These are phyloP conservation scores for Lophotriccus pileatus DNA, from an alignment of 2,797 vertebrate genomes.

Conservation along the genomic window DNA sequence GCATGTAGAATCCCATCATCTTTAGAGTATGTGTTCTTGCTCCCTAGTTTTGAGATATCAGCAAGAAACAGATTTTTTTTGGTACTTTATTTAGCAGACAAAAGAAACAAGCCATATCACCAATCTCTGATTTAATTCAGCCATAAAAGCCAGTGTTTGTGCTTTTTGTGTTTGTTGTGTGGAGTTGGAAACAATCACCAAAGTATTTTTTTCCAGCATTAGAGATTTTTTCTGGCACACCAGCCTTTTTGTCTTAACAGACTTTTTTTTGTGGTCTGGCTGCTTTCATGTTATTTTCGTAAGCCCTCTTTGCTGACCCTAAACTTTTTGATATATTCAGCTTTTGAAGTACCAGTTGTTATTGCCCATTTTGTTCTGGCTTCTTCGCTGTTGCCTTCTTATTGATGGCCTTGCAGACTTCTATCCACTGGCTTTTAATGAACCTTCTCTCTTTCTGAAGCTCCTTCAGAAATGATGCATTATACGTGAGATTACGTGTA, in stretches of 20 bases:
- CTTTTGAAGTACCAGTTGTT: background rate
- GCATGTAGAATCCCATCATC: background rate
- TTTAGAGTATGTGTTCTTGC: background rate
- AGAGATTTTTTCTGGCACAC: background rate
- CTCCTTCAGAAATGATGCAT: background rate
- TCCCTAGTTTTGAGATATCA: background rate
- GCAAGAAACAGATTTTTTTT: background rate
- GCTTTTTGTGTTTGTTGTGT: background rate
- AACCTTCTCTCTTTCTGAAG: background rate
- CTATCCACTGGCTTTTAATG: background rate
- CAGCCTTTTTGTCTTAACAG: conserved; percentile 3
- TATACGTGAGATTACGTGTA: background rate
- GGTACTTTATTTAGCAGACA: background rate
- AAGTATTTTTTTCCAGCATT: background rate
- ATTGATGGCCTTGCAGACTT: background rate
- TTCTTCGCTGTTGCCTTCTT: conserved; percentile 17
- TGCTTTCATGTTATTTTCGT: conserved; percentile 46
- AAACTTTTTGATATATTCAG: conserved; percentile 18
- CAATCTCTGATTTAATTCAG: background rate
- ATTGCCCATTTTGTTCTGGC: background rate
- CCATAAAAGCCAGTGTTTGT: background rate
- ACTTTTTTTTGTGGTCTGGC: background rate
- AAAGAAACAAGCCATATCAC: background rate
- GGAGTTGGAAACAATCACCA: background rate
- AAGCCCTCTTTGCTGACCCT: conserved; percentile 23